phyloP scores from a whole-genome alignment of 2,888 invertebrate genomes.

The Allacma fusca region DNA sequence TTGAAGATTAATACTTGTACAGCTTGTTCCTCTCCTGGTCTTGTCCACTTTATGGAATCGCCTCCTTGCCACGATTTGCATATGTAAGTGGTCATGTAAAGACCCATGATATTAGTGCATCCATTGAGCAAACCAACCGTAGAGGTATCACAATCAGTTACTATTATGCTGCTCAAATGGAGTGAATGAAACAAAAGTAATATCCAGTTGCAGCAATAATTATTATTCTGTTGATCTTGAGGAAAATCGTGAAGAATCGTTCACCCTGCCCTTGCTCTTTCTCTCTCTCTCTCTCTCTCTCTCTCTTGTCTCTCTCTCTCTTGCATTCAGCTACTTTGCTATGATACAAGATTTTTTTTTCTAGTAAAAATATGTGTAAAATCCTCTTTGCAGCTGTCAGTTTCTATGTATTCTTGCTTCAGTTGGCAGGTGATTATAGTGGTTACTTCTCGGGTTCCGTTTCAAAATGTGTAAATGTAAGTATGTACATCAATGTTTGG shows the following conservation, averaged over 20 bases:
- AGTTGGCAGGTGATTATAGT: conserved; percentile 1
- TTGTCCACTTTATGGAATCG: neutral
- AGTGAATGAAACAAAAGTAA: conserved; percentile 6
- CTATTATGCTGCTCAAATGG: neutral
- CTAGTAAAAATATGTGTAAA: neutral
- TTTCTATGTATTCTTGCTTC: neutral
- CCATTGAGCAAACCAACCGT: conserved; percentile 3
- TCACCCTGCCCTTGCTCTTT: conserved; percentile 21
- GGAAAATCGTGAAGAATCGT: conserved; percentile 10
- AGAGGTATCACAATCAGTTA: neutral
- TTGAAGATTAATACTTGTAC: neutral
- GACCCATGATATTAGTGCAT: neutral
- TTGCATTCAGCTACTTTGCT: neutral
- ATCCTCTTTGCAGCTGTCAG: conserved; percentile 14
- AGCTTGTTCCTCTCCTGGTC: neutral
- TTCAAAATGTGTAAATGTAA: neutral
- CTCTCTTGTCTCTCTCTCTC: too few relatives aligned
- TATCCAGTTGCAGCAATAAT: neutral
- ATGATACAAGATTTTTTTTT: neutral
- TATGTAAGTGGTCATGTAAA: conserved; percentile 1
- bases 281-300: neutral
- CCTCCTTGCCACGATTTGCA: neutral
- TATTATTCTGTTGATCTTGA: neutral
- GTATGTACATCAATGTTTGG: neutral
- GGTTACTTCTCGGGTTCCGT: neutral